These are phyloP conservation scores for Antechinus flavipes DNA, from an alignment of 2,113 vertebrate genomes.

Conservation along the genomic window DNA sequence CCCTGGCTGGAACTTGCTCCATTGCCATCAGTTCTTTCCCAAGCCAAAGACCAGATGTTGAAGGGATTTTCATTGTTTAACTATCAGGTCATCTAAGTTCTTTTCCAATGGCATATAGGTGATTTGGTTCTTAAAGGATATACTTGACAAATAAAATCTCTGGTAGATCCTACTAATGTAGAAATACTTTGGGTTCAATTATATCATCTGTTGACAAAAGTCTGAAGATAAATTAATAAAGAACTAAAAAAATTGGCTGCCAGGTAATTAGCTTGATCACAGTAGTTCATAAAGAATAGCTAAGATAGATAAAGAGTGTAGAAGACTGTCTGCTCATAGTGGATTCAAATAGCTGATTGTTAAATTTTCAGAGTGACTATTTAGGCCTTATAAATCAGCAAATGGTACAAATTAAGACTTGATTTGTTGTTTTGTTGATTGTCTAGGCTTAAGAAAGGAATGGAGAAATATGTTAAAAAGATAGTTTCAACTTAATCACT, in stretches of 20 bases:
- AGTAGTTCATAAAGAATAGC: background rate
- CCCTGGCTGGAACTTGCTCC: background rate
- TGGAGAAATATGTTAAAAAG: background rate
- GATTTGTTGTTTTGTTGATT: background rate
- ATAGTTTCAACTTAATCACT: background rate
- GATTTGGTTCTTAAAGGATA: background rate
- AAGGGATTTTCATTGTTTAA: background rate
- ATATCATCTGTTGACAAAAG: background rate
- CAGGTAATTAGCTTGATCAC: background rate
- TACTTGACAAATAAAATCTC: background rate
- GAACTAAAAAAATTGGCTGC: background rate
- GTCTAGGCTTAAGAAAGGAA: background rate
- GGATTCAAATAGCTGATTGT: background rate
- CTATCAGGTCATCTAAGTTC: background rate
- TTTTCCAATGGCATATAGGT: background rate
- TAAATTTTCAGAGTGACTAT: background rate
- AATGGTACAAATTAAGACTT: background rate
- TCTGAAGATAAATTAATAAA: background rate
- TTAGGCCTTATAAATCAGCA: background rate
- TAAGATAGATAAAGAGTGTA: background rate
- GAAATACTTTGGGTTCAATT: background rate
- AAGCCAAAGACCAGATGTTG: background rate
- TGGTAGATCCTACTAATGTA: background rate
- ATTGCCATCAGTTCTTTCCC: background rate
- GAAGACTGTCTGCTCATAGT: background rate